Evolutionary conservation across 2,888 invertebrate species (phyloP), one percentile per base, ranked within the genome.

Genomic region (Lasioglossum malachurum): DNA sequence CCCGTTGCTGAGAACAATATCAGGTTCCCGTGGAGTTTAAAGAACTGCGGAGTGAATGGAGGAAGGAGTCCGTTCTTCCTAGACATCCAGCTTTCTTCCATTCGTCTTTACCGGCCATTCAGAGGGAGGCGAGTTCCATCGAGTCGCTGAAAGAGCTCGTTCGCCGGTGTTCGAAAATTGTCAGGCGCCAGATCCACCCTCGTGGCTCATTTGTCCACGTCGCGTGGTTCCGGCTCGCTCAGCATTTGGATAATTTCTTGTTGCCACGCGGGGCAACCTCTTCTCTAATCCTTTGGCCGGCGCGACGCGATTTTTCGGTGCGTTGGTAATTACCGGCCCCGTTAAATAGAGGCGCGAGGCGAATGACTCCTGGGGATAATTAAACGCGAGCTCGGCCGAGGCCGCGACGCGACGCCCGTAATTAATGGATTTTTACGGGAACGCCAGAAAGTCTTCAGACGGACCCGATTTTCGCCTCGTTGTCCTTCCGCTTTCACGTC

Each of bases 171-270:
- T 75, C 74, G 82, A 86, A 86, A 84, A 86, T 87, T 86, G 71
- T 41, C 71, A n/a, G 38, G 23, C 38, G 38, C 38, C 35, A 41
- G 41, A 41, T n/a, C n/a, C 71, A n/a, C n/a, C 41, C 23, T 10
- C 23, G n/a, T 10, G 83, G 81, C 90, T 91, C 93, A 91, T 94
- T 94, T 93, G 92, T 94, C 90, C 92, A 92, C 90, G 93, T 94
- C 93, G 84, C 38, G 44, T 84, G 12, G 2, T 81, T 71, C 78
- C 4, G 82, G 87, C 88, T 86, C 87, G 4, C 88, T 86, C 87
- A 10, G 90, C 89, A 92, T 93, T 93, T 92, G 92, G 93, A 93
- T 93, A 93, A 93, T 93, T 93, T 93, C 92, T 90, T 91, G 91
- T 84, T 79, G 46, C 46, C 16, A 14, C 46, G 46, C 90, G 85